Conservation (phyloP, 2,797 vertebrate genomes). For the Prionace glauca region DNA sequence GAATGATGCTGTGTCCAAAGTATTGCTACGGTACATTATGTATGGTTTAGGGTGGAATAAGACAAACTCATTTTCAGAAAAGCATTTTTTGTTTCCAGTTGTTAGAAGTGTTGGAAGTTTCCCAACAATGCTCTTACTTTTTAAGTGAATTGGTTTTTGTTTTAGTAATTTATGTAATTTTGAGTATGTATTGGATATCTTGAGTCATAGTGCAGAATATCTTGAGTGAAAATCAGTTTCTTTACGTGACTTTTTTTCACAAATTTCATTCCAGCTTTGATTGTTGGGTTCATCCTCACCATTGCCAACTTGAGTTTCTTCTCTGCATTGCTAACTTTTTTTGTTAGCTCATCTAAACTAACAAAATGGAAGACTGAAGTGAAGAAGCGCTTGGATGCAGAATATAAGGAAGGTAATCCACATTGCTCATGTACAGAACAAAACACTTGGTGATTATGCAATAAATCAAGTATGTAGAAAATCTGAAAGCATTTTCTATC, state of each 20-base stretch:
- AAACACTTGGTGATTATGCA: not conserved
- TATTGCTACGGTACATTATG: not conserved
- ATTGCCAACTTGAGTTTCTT: constrained; percentile 95
- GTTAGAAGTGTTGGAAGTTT: not conserved
- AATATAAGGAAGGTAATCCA: constrained; percentile 85
- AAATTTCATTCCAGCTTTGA: constrained; percentile 60
- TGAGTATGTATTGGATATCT: not conserved
- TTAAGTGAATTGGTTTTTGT: not conserved
- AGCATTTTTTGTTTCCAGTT: not conserved
- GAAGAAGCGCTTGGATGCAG: constrained; percentile 77
- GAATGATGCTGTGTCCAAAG: not conserved
- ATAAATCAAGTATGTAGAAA: not conserved
- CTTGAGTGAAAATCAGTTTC: not conserved
- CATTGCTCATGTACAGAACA: not conserved
- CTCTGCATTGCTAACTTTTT: constrained; percentile 77
- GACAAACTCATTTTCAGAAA: not conserved
- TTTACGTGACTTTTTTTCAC: not conserved
- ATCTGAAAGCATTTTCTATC: not conserved
- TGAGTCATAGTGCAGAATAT: not conserved
- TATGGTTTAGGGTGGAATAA: not conserved
- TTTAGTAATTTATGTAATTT: not conserved
- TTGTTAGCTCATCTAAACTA: constrained; percentile 82
- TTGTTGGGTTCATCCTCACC: constrained; percentile 85
- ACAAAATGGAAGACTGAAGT: constrained; percentile 78
- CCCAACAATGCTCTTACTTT: not conserved